A percentile compares a stretch with the other conserved stretches of the same genome.
phyloP scores from a whole-genome alignment of 2,888 invertebrate genomes.

The Torymus tubicola region DNA sequence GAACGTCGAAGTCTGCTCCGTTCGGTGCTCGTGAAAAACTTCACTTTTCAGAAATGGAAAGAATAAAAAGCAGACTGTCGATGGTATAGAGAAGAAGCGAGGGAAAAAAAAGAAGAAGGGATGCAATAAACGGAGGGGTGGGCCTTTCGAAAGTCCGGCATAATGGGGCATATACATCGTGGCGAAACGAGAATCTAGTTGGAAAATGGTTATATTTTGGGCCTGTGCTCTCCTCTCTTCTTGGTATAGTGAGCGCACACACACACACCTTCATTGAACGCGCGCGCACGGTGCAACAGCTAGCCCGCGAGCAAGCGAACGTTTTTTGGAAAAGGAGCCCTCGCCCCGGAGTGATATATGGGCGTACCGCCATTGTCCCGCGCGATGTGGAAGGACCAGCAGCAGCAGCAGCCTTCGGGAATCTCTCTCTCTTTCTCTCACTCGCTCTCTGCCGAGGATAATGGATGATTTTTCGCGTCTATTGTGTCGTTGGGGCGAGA shows the following conservation, averaged over 20 bases:
- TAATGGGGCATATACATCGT: conserved; percentile 55
- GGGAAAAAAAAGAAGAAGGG: conserved; percentile 53
- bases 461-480: conserved; percentile 76
- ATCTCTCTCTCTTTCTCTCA: conserved; percentile 49
- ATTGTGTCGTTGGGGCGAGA: conserved; percentile 68
- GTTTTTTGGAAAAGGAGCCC: conserved; percentile 71
- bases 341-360: conserved; percentile 72
- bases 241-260: conserved; percentile 48
- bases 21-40: conserved; percentile 22
- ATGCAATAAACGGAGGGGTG: conserved; percentile 58
- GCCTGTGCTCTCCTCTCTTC: conserved; percentile 36
- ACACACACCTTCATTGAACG: conserved; percentile 62
- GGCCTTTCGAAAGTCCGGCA: conserved; percentile 51
- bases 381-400: conserved; percentile 43
- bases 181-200: conserved; percentile 65
- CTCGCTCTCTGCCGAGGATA: conserved; percentile 64
- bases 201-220: conserved; percentile 61
- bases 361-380: conserved; percentile 71
- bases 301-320: conserved; percentile 24
- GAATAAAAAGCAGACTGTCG: neutral
- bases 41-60: conserved; percentile 25
- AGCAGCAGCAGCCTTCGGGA: conserved; percentile 60
- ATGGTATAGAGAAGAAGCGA: conserved; percentile 11
- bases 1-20: conserved; percentile 9
- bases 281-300: conserved; percentile 65